These are phyloP conservation scores for Actinemys pallida DNA, from an alignment of 2,113 vertebrate genomes.

Conservation along the genomic window DNA sequence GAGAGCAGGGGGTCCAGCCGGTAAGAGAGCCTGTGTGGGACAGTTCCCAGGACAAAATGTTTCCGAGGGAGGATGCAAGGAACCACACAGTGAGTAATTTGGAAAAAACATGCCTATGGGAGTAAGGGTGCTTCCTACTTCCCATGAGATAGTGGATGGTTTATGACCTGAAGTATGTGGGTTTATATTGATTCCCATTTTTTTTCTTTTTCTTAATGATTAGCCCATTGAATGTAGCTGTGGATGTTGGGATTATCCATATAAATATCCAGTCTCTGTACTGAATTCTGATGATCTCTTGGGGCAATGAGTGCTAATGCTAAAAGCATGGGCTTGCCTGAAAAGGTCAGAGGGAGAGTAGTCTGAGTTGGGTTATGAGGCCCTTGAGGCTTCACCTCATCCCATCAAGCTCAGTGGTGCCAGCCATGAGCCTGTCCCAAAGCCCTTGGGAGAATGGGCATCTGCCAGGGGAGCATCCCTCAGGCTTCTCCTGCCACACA, in stretches of 20 bases:
- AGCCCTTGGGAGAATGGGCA: background rate
- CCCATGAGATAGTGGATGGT: background rate
- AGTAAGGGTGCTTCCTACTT: background rate
- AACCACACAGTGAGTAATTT: background rate
- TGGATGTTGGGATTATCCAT: background rate
- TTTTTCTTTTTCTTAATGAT: slow-evolving; percentile 14
- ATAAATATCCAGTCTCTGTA: background rate
- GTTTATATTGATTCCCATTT: background rate
- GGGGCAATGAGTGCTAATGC: background rate
- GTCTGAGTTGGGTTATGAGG: background rate
- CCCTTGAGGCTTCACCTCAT: too few species aligned
- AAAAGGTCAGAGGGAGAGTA: too few species aligned
- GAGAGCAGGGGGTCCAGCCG: too few species aligned
- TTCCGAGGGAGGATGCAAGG: background rate
- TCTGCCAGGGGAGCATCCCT: background rate
- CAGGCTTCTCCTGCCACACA: background rate
- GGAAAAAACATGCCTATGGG: background rate
- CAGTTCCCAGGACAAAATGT: background rate
- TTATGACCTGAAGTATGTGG: background rate
- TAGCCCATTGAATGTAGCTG: slow-evolving; percentile 10
- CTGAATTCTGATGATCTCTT: background rate
- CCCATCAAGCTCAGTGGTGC: background rate
- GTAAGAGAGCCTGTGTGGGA: too few species aligned
- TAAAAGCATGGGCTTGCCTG: background rate
- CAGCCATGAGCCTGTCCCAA: background rate